Evolutionary conservation across 2,888 invertebrate genomes (phyloP).

Genomic region (Synergus itoensis): DNA sequence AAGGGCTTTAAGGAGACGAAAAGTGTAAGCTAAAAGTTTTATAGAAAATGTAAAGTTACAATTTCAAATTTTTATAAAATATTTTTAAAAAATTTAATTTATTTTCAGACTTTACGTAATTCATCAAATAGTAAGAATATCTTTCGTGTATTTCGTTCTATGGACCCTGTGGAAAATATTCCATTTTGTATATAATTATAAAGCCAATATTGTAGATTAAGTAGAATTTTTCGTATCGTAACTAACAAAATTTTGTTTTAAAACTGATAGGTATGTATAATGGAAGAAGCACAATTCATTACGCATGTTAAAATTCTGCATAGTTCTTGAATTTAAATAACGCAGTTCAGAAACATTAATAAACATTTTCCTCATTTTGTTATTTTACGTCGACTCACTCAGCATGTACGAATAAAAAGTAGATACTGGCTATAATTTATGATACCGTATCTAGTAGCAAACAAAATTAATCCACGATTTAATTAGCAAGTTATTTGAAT

Average conservation of each 20-base stretch:
- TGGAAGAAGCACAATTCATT: too few relatives aligned
- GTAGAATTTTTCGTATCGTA: too few relatives aligned
- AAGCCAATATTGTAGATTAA: background rate
- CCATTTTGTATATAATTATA: background rate
- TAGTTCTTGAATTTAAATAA: background rate
- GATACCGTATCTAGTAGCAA: too few relatives aligned
- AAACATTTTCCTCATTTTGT: background rate
- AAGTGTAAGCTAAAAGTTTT: conserved; percentile 19
- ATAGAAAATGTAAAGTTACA: background rate
- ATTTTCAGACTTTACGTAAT: conserved; percentile 43
- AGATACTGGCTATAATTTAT: background rate
- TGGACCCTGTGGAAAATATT: background rate
- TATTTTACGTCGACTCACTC: background rate
- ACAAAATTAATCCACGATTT: background rate
- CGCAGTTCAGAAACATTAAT: background rate
- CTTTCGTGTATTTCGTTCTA: background rate
- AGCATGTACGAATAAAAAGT: background rate
- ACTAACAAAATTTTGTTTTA: too few relatives aligned
- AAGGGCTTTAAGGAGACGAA: conserved; percentile 7
- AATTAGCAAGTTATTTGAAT: background rate
- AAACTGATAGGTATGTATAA: too few relatives aligned
- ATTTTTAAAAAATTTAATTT: background rate
- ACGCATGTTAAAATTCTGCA: too few relatives aligned
- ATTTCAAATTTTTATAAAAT: background rate
- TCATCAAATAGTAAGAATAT: conserved; percentile 30